Percentiles rank a stretch among this genome's conserved stretches.
Conservation (phyloP, 1,140 invertebrate species). For the Heterodera schachtii region DNA sequence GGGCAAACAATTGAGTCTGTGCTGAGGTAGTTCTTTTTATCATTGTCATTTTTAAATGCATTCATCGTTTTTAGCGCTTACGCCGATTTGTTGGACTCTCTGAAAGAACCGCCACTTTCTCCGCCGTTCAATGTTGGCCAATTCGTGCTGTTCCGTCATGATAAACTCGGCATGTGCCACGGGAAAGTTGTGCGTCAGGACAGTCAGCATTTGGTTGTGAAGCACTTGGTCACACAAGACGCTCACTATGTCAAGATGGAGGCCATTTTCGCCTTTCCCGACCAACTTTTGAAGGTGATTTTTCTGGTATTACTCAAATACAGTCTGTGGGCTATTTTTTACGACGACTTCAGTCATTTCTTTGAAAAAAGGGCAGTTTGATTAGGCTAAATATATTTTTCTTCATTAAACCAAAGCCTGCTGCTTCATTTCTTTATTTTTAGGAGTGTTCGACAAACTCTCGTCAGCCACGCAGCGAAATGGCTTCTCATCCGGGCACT, state of each 20-base stretch:
- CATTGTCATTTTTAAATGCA: no score
- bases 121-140: background rate
- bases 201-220: background rate
- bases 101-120: background rate
- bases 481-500: no score
- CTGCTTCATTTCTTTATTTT: no score
- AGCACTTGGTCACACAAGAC: background rate
- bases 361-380: no score
- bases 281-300: background rate
- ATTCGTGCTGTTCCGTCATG: background rate
- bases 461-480: no score
- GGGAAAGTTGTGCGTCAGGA: background rate
- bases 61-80: background rate
- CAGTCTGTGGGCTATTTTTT: no score
- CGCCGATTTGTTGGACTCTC: background rate
- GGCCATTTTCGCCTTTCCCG: background rate
- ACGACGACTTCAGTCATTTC: no score
- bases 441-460: no score
- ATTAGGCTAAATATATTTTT: no score
- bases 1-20: background rate
- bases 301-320: no score
- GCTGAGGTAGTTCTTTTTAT: background rate
- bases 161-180: background rate
- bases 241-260: background rate
- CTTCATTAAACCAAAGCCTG: no score